A percentile compares a stretch with the other conserved stretches of the same genome.
These are phyloP conservation scores for Scaptomyza caliginosa DNA, from an alignment of 2,888 invertebrate genomes.

Conservation along the genomic window DNA sequence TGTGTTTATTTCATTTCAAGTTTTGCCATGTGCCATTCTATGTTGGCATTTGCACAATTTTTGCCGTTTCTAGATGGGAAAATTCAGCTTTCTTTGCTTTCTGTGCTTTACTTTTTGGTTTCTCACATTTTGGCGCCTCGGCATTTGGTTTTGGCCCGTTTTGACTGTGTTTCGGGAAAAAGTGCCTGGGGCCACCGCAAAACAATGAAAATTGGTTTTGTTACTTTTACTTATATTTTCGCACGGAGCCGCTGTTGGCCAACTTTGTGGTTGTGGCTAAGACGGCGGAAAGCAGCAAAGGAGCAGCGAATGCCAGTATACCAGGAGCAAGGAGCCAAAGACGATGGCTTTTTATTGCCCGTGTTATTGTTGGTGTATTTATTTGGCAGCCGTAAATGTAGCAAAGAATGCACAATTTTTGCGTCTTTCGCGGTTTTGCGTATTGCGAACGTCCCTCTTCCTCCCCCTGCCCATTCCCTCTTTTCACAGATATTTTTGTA, in stretches of 20 bases:
- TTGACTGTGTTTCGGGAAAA: constrained; percentile 6
- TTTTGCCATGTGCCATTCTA: constrained; percentile 52
- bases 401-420: constrained; percentile 44
- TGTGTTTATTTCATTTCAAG: constrained; percentile 62
- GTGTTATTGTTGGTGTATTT: constrained; percentile 73
- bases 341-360: constrained; percentile 73
- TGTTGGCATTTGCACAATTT: constrained; percentile 63
- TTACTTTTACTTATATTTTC: constrained; percentile 65
- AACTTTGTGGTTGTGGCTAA: constrained; percentile 52
- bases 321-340: no score
- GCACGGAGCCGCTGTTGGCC: constrained; percentile 44
- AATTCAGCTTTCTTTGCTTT: constrained; percentile 23
- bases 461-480: accelerated
- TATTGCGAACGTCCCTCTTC: not conserved
- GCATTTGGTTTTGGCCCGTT: constrained; percentile 17
- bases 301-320: constrained; percentile 4
- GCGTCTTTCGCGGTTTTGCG: constrained; percentile 47
- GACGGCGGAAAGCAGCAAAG: constrained; percentile 18
- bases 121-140: constrained; percentile 45
- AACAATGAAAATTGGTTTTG: constrained; percentile 80
- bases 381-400: constrained; percentile 61
- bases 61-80: constrained; percentile 5
- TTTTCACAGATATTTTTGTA: not conserved
- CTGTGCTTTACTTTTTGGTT: constrained; percentile 61
- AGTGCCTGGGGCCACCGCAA: constrained; percentile 65